phyloP scores from a whole-genome alignment of 2,113 vertebrate genomes.

The Patagioenas fasciata region DNA sequence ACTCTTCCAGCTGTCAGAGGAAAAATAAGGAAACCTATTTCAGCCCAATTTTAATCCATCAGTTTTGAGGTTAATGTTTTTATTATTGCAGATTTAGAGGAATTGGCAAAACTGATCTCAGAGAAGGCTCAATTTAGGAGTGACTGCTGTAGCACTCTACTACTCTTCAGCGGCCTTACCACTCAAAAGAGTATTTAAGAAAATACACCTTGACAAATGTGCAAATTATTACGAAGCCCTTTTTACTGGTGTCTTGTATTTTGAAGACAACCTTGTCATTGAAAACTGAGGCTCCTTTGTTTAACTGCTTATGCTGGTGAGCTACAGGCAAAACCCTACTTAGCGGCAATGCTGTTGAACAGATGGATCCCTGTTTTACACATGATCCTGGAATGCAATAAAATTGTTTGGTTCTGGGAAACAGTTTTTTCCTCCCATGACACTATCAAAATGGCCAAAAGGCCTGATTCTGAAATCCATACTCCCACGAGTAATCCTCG shows the following conservation, averaged over 20 bases:
- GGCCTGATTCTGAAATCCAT: constrained; percentile 17
- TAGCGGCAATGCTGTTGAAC: constrained; percentile 36
- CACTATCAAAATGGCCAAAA: constrained; percentile 19
- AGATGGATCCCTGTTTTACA: constrained; percentile 63
- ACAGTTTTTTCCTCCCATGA: constrained; percentile 55
- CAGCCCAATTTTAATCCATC: neutral
- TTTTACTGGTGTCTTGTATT: neutral
- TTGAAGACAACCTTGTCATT: neutral
- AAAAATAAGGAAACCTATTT: neutral
- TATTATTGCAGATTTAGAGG: neutral
- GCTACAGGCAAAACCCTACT: neutral
- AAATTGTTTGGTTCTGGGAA: constrained; percentile 68
- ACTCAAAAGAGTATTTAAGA: neutral
- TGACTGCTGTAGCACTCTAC: neutral
- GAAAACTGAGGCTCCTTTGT: constrained; percentile 33
- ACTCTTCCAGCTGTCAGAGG: neutral
- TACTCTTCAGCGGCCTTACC: neutral
- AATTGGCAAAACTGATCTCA: neutral
- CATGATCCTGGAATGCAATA: constrained; percentile 70
- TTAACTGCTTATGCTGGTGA: neutral
- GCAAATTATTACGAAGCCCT: neutral
- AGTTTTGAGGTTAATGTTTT: neutral
- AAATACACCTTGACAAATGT: neutral
- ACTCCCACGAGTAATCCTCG: neutral
- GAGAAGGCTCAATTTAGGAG: neutral